Base-by-base conservation (phyloP, 2,113 vertebrate genomes). In the Misgurnus mizolepis region DNA sequence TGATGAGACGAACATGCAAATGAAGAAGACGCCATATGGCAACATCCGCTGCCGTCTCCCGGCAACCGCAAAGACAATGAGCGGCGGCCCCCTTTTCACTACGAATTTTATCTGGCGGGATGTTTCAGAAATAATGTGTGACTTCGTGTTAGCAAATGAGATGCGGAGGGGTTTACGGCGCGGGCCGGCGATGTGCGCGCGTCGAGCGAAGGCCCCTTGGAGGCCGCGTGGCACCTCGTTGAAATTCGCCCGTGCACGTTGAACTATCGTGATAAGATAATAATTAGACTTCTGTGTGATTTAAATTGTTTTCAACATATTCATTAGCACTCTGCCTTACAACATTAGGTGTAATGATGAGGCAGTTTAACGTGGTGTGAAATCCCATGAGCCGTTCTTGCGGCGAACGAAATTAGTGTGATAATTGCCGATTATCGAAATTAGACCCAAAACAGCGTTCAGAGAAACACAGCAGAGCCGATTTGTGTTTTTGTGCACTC, bases 1-100 rank as follows among this genome's bases (percentile, higher is more conserved):
- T 84, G 81, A 89, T 85, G 65, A 83, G 67, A 80, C 17, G 14
- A 72, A 82, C 71, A 83, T 86, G 79, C 65, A 22, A 81, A 83
- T 85, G 67, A 80, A 61, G 40, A 27, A 4, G 34, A 49, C 65
- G 83, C 62, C 67, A 66, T 45, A n/a, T 83, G 74, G 11, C 61
- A 69, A 79, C 80, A 66, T 0, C 84, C 78, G 80, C 83, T 62
- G 7, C 72, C 61, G 72, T 84, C 85, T 81, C 86, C 84, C 82
- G 22, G 40, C 27, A 82, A 80, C 71, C 73, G 66, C 68, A 60
- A 58, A 86, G 76, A 84, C 67, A 83, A 81, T 87, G 88, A 85
- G 81, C 85, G 76, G 55, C 50, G 43, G 60, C 65, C 69, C 70
- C 64, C 55, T 66, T 84, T 73, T 68, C 81, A 81, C 78, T 67